Evolutionary conservation across 2,888 invertebrate species (phyloP), one percentile per base, ranked within the genome.

Genomic region (Dysmachus trigonus): DNA sequence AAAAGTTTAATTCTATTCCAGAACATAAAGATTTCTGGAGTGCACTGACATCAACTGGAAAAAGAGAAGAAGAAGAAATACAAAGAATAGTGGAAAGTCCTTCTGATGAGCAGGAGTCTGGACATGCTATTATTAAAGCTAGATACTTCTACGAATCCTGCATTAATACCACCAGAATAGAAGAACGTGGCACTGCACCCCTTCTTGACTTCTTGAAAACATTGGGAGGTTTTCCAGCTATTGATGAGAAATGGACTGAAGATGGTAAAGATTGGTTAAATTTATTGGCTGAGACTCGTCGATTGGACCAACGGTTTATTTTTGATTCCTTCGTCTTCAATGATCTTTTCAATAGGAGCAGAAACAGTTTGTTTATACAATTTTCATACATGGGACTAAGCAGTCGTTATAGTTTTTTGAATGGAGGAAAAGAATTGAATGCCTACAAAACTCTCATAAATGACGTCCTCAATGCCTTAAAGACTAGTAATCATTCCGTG

Each of bases 381-480:
- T 62, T 18, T 22, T 62, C 72, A 7, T 41, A 72, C 1, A 18
- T 84, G 10, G 38, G 41, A 73, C 35, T 62, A 8, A 41, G 72
- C 35, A 62, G 13, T 10, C 33, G 76, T 0, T 18, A 76, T 1
- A 35, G 33, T 31, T 84, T 73, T 41, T 30, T 72, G 10, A 47
- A 41, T 10, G 47, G 30, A 22, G 30, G 41, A 84, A 84, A 73
- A 41, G 72, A 84, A n/a, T 47, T 84, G 13, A 8, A 47, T n/a
- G 84, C 84, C 10, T 84, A 84, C 15, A 84, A 47, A 41, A 84
- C 35, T 84, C 53, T 84, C 13, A 84, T 84, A 13, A 47, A 30
- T 27, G 31, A 84, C n/a, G 41, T 72, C 7, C 10, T 84, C 13
- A 27, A 30, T 15, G 22, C 30, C 31, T 31, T 84, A 7, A 30